Percentiles rank a stretch among this genome's conserved stretches.
phyloP scores from a whole-genome alignment of 2,113 vertebrate species.

The Excalfactoria chinensis region DNA sequence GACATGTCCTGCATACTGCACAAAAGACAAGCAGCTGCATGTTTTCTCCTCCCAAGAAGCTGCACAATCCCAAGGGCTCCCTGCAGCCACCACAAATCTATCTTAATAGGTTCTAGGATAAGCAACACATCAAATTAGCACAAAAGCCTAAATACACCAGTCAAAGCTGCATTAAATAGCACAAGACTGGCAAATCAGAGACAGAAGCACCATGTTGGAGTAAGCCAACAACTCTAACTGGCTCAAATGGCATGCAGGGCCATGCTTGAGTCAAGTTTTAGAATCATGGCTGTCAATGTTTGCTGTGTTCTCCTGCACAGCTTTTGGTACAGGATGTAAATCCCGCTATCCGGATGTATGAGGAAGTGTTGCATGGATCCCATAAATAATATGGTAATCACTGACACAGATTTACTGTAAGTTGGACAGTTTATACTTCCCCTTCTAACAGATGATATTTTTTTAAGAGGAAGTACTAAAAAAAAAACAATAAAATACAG shows the following conservation, averaged over 20 bases:
- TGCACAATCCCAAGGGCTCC: background rate
- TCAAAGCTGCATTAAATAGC: background rate
- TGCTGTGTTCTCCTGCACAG: background rate
- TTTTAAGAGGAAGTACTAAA: conserved; percentile 9
- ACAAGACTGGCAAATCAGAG: too few species aligned
- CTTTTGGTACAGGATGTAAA: background rate
- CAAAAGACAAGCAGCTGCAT: background rate
- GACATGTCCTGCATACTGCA: fast-evolving
- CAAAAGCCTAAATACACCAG: background rate
- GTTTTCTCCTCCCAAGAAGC: background rate
- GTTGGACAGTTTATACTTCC: background rate
- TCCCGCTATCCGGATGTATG: background rate
- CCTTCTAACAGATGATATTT: background rate
- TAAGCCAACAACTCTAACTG: background rate
- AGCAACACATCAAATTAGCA: background rate
- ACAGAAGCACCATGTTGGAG: background rate
- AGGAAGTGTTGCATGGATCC: background rate
- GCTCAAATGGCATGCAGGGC: background rate
- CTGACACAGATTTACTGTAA: background rate
- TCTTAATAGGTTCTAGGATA: background rate
- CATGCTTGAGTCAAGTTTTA: background rate
- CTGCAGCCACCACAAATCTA: background rate
- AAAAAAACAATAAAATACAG: background rate
- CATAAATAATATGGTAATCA: background rate
- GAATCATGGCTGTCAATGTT: background rate